These are phyloP conservation scores for Pentalonia nigronervosa DNA, from an alignment of 1,140 invertebrate genomes.

Conservation along the genomic window DNA sequence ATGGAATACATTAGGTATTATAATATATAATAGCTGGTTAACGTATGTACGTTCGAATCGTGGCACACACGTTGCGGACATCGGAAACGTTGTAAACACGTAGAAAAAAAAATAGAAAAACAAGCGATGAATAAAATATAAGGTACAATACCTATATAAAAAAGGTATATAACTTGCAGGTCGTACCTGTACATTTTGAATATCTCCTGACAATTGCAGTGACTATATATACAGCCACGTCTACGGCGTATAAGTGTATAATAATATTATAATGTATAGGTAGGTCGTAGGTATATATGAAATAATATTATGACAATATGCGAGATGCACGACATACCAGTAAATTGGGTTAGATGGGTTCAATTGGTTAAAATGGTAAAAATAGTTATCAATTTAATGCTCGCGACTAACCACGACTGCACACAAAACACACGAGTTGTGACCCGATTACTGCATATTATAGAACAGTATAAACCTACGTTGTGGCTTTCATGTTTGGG, in stretches of 20 bases:
- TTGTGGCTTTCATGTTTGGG: no score
- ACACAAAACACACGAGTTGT: no score
- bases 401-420: no score
- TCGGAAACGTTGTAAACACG: neutral
- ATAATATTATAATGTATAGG: no score
- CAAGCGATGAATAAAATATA: neutral
- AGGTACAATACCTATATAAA: neutral
- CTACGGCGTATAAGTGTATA: neutral
- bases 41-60: neutral
- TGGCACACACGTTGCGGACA: neutral
- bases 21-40: neutral
- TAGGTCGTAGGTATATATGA: no score
- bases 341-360: neutral
- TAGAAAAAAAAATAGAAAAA: neutral
- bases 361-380: no score
- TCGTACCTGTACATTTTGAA: neutral
- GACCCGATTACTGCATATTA: no score
- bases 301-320: neutral
- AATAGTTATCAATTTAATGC: no score
- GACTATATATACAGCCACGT: no score
- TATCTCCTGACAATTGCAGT: neutral
- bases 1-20: neutral
- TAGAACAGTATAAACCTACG: no score
- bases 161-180: neutral
- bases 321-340: neutral